Evolutionary conservation across 2,113 vertebrate genomes (phyloP).

Genomic region (Hucho hucho): DNA sequence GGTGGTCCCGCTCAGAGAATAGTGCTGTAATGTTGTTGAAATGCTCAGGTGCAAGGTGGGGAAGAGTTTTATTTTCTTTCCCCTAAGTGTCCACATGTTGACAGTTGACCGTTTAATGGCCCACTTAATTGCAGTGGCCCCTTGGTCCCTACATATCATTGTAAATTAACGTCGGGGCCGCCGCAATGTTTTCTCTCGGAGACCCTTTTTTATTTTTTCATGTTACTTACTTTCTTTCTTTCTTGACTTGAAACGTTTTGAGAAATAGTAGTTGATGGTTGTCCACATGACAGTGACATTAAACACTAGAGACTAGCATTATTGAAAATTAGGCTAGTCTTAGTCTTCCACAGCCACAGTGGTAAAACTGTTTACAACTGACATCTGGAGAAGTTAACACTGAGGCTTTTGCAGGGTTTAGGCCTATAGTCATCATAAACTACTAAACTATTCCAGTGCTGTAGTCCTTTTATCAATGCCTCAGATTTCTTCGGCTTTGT

Average conservation of each 20-base stretch:
- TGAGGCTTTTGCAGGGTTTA: slow-evolving; percentile 23
- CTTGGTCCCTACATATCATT: slow-evolving; percentile 49
- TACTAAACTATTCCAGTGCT: slow-evolving; percentile 39
- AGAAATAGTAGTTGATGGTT: not conserved
- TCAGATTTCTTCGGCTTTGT: slow-evolving; percentile 47
- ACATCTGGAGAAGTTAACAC: slow-evolving; percentile 42
- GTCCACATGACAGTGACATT: slow-evolving; percentile 21
- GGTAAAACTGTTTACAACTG: slow-evolving; percentile 35
- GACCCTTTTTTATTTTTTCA: slow-evolving; percentile 4
- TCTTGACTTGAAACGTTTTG: not conserved
- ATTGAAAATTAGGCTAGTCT: slow-evolving; percentile 26
- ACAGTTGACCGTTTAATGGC: slow-evolving; percentile 74
- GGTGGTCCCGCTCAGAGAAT: slow-evolving; percentile 63
- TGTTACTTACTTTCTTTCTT: slow-evolving; percentile 4
- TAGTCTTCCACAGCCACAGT: slow-evolving; percentile 23
- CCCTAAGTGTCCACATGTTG: slow-evolving; percentile 74
- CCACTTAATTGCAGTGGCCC: slow-evolving; percentile 71
- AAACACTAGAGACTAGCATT: slow-evolving; percentile 24
- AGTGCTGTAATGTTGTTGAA: slow-evolving; percentile 69
- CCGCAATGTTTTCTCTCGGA: slow-evolving; percentile 32
- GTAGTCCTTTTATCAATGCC: slow-evolving; percentile 39
- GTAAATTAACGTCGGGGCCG: slow-evolving; percentile 65
- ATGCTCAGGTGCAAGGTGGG: slow-evolving; percentile 75
- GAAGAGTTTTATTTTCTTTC: slow-evolving; percentile 23
- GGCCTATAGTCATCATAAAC: slow-evolving; percentile 29